phyloP scores from a whole-genome alignment of 1,140 invertebrate species.

The Pachyrhynchus sulphureomaculatus region DNA sequence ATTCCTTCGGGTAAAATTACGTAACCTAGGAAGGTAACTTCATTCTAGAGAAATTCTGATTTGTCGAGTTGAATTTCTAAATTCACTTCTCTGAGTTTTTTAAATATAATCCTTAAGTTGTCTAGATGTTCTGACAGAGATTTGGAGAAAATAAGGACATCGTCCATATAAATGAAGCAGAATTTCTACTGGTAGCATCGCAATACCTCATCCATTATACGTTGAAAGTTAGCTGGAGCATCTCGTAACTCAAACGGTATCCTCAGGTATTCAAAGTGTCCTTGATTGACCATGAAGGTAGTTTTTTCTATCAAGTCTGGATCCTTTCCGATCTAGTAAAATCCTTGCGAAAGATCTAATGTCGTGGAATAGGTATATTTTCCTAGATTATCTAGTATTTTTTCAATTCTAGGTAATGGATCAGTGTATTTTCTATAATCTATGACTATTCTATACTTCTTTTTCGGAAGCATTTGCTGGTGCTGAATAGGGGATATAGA shows the following conservation, averaged over 20 bases:
- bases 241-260: conserved; percentile 54
- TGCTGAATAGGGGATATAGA: conserved; percentile 45
- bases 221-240: conserved; percentile 53
- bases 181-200: conserved; percentile 31
- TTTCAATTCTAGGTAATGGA: conserved; percentile 58
- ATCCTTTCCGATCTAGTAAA: conserved; percentile 54
- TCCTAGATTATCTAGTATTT: no score
- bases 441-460: conserved; percentile 49
- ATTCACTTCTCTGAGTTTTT: conserved; percentile 34
- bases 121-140: conserved; percentile 39
- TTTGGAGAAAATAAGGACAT: conserved; percentile 40
- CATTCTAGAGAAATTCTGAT: conserved; percentile 41
- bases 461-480: conserved; percentile 46
- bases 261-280: no score
- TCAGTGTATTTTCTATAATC: conserved; percentile 53
- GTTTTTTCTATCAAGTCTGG: conserved; percentile 51
- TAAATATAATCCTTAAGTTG: conserved; percentile 34
- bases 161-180: conserved; percentile 49
- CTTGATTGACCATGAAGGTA: conserved; percentile 50
- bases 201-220: conserved; percentile 49
- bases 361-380: conserved; percentile 54
- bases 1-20: conserved; percentile 23
- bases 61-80: conserved; percentile 43
- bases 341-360: conserved; percentile 55
- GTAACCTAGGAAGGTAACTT: conserved; percentile 30